Evolutionary conservation across 2,113 vertebrate species (phyloP).

Genomic region (Petrocephalus zakoni): DNA sequence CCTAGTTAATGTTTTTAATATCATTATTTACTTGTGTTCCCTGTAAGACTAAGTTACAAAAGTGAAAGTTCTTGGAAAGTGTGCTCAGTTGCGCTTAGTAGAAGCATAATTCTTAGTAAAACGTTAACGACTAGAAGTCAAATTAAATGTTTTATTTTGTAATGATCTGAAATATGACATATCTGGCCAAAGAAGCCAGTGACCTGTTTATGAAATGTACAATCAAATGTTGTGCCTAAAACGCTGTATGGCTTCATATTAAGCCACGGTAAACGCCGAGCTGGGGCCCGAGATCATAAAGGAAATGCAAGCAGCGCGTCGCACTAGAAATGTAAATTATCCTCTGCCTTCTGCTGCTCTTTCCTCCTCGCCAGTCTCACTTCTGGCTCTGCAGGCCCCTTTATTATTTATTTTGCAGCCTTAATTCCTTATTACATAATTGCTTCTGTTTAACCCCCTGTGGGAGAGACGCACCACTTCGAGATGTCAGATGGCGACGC

Average conservation of each 20-base stretch:
- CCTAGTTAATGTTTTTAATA: not conserved
- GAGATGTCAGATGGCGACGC: not conserved
- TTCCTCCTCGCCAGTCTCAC: not conserved
- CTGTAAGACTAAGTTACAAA: not conserved
- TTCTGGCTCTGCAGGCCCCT: not conserved
- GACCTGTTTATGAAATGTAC: not conserved
- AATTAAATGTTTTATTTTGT: not conserved
- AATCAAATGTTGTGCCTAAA: not conserved
- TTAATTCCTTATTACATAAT: constrained; percentile 21
- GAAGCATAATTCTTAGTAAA: not conserved
- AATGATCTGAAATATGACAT: not conserved
- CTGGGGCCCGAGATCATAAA: not conserved
- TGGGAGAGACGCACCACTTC: not conserved
- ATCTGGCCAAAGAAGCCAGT: not conserved
- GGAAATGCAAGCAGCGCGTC: not conserved
- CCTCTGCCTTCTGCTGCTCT: not conserved
- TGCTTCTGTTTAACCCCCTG: constrained; percentile 24
- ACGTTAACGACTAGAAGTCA: not conserved
- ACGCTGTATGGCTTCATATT: not conserved
- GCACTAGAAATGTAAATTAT: constrained; percentile 21
- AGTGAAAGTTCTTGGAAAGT: not conserved
- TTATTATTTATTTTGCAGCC: constrained; percentile 27
- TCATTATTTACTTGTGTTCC: not conserved
- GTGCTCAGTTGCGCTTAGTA: not conserved
- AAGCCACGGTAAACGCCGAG: not conserved